Evolutionary conservation across 2,113 vertebrate species (phyloP).

Genomic region (Fulmarus glacialis): DNA sequence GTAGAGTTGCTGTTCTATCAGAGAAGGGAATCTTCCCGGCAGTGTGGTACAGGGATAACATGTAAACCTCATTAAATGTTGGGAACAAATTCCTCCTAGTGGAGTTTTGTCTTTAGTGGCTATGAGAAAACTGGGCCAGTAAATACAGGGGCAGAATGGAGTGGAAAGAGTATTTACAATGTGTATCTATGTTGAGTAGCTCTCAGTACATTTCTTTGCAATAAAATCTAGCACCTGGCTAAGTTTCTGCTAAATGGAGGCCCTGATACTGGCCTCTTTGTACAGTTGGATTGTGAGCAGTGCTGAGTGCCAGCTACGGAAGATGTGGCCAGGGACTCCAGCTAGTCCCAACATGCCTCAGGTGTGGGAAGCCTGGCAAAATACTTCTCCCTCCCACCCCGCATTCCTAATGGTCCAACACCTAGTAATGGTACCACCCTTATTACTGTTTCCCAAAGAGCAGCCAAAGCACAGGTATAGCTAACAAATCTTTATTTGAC

Average conservation of each 20-base stretch:
- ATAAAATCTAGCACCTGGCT: neutral
- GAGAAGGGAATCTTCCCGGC: neutral
- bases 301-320: neutral
- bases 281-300: neutral
- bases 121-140: neutral
- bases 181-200: neutral
- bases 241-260: neutral
- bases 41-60: neutral
- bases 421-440: neutral
- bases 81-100: neutral
- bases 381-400: neutral
- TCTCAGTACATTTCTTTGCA: neutral
- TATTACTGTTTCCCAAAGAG: neutral
- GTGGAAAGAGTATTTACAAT: neutral
- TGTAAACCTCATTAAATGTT: neutral
- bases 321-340: neutral
- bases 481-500: conserved; percentile 30
- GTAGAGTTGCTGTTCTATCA: neutral
- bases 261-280: neutral
- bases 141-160: neutral
- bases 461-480: neutral
- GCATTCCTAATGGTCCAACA: neutral
- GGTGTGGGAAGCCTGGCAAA: neutral
- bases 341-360: neutral
- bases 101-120: neutral